phyloP scores from a whole-genome alignment of 2,113 vertebrate genomes.

The Synchiropus splendidus region DNA sequence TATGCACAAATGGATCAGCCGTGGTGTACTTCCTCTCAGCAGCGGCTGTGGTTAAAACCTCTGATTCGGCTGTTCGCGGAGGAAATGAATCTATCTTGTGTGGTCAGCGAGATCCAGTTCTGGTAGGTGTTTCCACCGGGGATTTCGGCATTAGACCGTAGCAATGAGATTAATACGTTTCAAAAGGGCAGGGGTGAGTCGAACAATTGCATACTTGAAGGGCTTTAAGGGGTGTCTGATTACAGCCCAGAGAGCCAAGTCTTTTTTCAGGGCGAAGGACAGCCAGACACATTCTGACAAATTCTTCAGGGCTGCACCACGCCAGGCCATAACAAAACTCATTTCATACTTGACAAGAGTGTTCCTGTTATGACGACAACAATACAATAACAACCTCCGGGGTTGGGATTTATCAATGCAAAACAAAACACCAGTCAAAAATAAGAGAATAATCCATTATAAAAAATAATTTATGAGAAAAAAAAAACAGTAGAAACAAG shows the following conservation, averaged over 20 bases:
- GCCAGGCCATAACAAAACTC: too few relatives aligned
- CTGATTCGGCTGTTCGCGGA: conserved; percentile 32
- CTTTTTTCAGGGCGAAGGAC: conserved; percentile 21
- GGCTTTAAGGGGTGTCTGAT: conserved; percentile 56
- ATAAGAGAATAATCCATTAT: too few relatives aligned
- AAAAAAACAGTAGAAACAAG: too few relatives aligned
- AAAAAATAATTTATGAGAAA: too few relatives aligned
- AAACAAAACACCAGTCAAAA: too few relatives aligned
- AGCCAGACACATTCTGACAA: conserved; percentile 1
- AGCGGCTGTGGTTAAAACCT: conserved; percentile 7
- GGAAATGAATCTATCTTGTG: conserved; percentile 38
- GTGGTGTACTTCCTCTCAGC: conserved; percentile 36
- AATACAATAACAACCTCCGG: too few relatives aligned
- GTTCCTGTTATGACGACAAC: too few relatives aligned
- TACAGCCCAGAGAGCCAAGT: conserved; percentile 34
- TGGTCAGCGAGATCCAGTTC: conserved; percentile 37
- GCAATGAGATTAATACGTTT: conserved; percentile 52
- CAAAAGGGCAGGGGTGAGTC: conserved; percentile 44
- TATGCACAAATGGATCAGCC: conserved; percentile 14
- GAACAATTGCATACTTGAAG: conserved; percentile 61
- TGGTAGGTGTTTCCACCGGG: conserved; percentile 45
- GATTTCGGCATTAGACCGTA: conserved; percentile 52
- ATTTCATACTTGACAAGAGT: too few relatives aligned
- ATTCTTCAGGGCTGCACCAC: too few relatives aligned
- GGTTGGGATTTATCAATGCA: too few relatives aligned